A percentile compares a stretch with the other conserved stretches of the same genome.
Conservation (phyloP, 2,888 invertebrate species). For the Choristoneura rosaceana region DNA sequence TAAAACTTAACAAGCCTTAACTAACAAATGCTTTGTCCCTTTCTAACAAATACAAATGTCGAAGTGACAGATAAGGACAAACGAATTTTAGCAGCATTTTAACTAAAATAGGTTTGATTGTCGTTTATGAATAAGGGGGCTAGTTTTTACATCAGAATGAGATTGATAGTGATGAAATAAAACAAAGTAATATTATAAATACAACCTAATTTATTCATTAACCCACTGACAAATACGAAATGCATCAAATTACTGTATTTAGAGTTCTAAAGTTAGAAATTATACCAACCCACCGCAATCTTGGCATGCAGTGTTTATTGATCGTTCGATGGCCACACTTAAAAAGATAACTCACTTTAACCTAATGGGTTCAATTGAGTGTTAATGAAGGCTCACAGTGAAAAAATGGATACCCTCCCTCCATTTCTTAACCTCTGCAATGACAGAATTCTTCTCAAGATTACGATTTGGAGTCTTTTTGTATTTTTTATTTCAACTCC, state of each 20-base stretch:
- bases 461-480: no score
- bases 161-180: conserved; percentile 50
- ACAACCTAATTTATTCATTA: conserved; percentile 79
- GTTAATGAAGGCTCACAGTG: neutral
- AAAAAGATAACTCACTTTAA: neutral
- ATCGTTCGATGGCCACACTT: neutral
- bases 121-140: no score
- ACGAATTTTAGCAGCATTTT: no score
- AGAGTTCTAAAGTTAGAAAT: conserved; percentile 58
- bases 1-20: no score
- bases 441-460: no score
- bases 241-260: conserved; percentile 84
- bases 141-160: no score
- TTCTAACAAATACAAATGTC: no score
- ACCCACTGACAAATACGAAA: conserved; percentile 77
- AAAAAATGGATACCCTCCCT: neutral
- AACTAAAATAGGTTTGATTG: no score
- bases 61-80: no score
- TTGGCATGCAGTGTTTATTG: conserved; percentile 33
- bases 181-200: conserved; percentile 67
- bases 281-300: conserved; percentile 53
- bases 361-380: neutral
- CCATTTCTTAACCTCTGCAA: no score
- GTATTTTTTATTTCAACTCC: no score
- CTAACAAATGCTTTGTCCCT: no score